A percentile compares a stretch with the other conserved stretches of the same genome.
phyloP scores from a whole-genome alignment of 1,140 invertebrate genomes.

The Laupala kohalensis region DNA sequence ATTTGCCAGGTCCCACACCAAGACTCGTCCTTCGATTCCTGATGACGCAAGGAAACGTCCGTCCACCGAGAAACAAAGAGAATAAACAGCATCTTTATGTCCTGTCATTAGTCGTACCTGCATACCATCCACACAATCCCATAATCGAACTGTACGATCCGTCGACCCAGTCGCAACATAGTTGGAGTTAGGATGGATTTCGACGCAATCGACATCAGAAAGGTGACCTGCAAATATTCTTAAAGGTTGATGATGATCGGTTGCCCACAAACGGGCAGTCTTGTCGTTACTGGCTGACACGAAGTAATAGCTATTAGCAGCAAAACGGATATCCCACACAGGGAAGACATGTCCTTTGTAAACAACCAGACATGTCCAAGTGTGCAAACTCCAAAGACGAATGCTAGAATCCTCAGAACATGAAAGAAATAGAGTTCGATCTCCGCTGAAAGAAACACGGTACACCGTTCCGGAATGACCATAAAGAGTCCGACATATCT shows the following conservation, averaged over 20 bases:
- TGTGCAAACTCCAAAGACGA: conserved; percentile 88
- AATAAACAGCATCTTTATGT: too few species aligned
- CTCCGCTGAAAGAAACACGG: conserved; percentile 78
- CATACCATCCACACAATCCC: too few species aligned
- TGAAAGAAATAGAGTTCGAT: conserved; percentile 76
- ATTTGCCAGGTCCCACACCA: too few species aligned
- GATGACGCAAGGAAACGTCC: too few species aligned
- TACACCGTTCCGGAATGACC: conserved; percentile 90
- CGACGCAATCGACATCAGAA: conserved; percentile 90
- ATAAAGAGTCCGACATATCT: conserved; percentile 56
- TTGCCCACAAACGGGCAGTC: conserved; percentile 88
- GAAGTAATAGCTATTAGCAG: conserved; percentile 90
- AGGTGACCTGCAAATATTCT: conserved; percentile 89
- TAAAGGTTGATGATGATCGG: conserved; percentile 84
- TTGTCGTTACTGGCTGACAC: conserved; percentile 83
- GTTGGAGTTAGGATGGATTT: too few species aligned
- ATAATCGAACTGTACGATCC: too few species aligned
- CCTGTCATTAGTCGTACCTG: too few species aligned
- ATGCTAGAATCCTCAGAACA: conserved; percentile 89
- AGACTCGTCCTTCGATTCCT: too few species aligned
- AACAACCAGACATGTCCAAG: conserved; percentile 87
- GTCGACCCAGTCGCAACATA: too few species aligned
- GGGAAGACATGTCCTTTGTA: conserved; percentile 90
- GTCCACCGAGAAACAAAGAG: too few species aligned
- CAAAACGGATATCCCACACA: conserved; percentile 89